These are phyloP conservation scores for Rhinopomastus cyanomelas DNA, from an alignment of 2,113 vertebrate species.

Conservation along the genomic window DNA sequence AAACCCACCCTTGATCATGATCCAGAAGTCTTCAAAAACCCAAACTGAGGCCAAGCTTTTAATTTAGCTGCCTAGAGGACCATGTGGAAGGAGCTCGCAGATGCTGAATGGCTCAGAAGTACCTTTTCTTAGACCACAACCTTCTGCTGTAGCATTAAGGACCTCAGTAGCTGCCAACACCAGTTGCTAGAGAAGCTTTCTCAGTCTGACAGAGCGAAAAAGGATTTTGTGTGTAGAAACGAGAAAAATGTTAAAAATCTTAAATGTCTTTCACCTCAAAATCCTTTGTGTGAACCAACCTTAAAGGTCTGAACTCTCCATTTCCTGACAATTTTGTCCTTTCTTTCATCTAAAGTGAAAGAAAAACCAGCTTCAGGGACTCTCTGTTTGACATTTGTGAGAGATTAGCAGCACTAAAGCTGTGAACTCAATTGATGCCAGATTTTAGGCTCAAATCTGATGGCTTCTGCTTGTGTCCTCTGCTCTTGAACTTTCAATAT, in stretches of 20 bases:
- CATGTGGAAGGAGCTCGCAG: not conserved
- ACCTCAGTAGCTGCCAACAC: not conserved
- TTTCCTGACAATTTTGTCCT: not conserved
- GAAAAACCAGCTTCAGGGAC: not conserved
- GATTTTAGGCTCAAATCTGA: not conserved
- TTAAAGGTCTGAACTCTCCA: not conserved
- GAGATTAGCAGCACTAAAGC: not conserved
- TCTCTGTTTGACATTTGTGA: not conserved
- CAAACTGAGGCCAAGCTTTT: not conserved
- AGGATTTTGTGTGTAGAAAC: not conserved
- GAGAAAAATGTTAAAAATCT: not conserved
- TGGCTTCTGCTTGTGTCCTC: not conserved
- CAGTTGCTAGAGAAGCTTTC: not conserved
- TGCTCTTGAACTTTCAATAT: not conserved
- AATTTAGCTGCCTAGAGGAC: not conserved
- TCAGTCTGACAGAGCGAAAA: not conserved
- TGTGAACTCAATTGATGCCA: not conserved
- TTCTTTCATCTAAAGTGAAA: not conserved
- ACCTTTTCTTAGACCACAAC: not conserved
- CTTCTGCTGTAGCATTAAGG: not conserved
- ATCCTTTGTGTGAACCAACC: not conserved
- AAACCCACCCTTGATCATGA: slow-evolving; percentile 23
- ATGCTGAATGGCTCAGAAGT: not conserved
- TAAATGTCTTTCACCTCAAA: not conserved
- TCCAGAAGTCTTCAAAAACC: slow-evolving; percentile 4